Conservation (phyloP, 2,888 invertebrate species). For the Disparrhopalites patrizii region DNA sequence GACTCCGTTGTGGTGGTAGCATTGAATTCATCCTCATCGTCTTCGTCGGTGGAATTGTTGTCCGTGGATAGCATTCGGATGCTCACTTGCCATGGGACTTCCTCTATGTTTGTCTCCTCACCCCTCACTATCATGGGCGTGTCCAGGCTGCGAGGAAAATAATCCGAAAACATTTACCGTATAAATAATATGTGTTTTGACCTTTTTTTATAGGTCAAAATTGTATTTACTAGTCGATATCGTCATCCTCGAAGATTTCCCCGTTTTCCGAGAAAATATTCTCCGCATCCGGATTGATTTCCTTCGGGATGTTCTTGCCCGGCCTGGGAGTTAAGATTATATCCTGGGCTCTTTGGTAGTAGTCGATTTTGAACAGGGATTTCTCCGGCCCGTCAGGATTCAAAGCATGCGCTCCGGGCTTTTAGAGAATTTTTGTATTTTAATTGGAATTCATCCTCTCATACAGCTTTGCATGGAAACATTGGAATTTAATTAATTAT, state of each 20-base stretch:
- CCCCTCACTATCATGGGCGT: slow-evolving; percentile 42
- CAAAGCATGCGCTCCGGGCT: too few species aligned
- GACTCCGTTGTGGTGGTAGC: not conserved
- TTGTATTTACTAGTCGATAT: not conserved
- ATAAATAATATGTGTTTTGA: not conserved
- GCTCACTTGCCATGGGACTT: slow-evolving; percentile 46
- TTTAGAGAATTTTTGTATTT: too few species aligned
- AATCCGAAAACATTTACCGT: not conserved
- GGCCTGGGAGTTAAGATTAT: not conserved
- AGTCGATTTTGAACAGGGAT: not conserved
- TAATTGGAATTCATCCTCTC: too few species aligned
- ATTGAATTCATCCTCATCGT: not conserved
- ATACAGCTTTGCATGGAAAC: too few species aligned
- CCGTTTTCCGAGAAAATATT: not conserved
- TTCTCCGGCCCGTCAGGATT: not conserved
- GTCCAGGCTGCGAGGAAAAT: slow-evolving; percentile 7
- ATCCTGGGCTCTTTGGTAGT: too few species aligned
- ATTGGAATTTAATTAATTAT: too few species aligned
- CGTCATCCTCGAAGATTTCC: not conserved
- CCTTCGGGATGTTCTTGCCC: not conserved
- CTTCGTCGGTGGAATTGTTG: not conserved
- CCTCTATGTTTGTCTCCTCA: slow-evolving; percentile 35
- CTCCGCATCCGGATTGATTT: slow-evolving; percentile 6
- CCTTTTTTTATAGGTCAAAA: not conserved
- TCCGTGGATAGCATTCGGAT: slow-evolving; percentile 15